Evolutionary conservation across 1,140 invertebrate species (phyloP), one percentile per base, ranked within the genome.

Genomic region (Pseudoatta argentina): DNA sequence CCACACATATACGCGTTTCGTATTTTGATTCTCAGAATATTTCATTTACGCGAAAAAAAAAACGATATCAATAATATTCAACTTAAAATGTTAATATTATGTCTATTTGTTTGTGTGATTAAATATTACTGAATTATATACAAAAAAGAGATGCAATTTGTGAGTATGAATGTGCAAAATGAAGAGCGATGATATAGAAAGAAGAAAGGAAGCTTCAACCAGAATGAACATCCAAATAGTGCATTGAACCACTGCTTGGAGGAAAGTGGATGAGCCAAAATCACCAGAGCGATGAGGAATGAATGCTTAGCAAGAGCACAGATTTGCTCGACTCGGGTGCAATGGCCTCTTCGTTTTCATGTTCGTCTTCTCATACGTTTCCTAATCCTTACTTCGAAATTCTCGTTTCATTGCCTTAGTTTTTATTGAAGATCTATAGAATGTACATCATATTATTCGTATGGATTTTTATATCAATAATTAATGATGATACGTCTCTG

Each of bases 301-400:
- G 93, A 92, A 93, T 92, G 93, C 93, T 94, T 94, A 93, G 92
- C 92, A 93, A 92, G 93, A 95, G 94, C 94, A 92, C 93, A 95
- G 92, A 95, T 94, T 95, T 93, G 89, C 87, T 89, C 81, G 88
- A 88, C 86, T 91, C 90, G 93, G 90, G 95, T 95, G 94, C 95
- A 95, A 95, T 93, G 94, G 94, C 94, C 94, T 91, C 93, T 94
- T 92, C 81, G 69, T 83, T 92, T 92, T 92, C 90, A 85, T 90
- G 87, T 93, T 93, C 91, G 88, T 90, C 90, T 94, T 94, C n/a
- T 75, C 55, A 7, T 94, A 92, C 91, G 92, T 91, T 90, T 88
- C 87, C 92, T 94, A 90, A 93, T 94, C 87, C 90, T 87, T 79
- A 34, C 72, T 71, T 90, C 85, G 73, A 87, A 86, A 55, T 71